phyloP scores from a whole-genome alignment of 2,888 invertebrate genomes.

The Chydorus sphaericus region DNA sequence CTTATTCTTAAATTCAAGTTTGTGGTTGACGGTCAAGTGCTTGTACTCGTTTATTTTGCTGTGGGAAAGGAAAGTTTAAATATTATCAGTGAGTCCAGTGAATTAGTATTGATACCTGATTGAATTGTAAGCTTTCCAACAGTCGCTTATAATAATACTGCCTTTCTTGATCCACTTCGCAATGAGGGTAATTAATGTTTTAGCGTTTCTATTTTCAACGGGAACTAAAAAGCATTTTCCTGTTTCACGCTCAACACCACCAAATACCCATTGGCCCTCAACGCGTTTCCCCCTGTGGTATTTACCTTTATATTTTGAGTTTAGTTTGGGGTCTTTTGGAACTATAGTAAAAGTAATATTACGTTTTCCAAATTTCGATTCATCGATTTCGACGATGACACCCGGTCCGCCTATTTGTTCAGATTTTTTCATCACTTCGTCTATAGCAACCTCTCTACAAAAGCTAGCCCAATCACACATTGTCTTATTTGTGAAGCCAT shows the following conservation, averaged over 20 bases:
- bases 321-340: neutral
- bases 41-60: slow-evolving; percentile 16
- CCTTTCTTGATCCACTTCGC: slow-evolving; percentile 18
- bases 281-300: slow-evolving; percentile 17
- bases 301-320: slow-evolving; percentile 13
- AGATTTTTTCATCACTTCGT: slow-evolving; percentile 9
- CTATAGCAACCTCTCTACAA: slow-evolving; percentile 13
- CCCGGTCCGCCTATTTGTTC: slow-evolving; percentile 17
- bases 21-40: slow-evolving; percentile 20
- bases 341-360: slow-evolving; percentile 14
- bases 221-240: slow-evolving; percentile 16
- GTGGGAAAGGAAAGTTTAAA: too few species aligned
- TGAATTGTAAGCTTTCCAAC: slow-evolving; percentile 17
- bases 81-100: too few species aligned
- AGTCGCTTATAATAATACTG: slow-evolving; percentile 18
- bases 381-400: slow-evolving; percentile 20
- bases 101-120: too few species aligned
- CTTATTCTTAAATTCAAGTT: slow-evolving; percentile 14
- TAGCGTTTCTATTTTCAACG: slow-evolving; percentile 15
- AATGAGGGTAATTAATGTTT: slow-evolving; percentile 18
- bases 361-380: slow-evolving; percentile 19
- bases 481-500: neutral
- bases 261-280: slow-evolving; percentile 21
- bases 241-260: slow-evolving; percentile 18
- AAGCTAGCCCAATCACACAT: slow-evolving; percentile 13